Evolutionary conservation across 1,140 invertebrate species (phyloP).

Genomic region (Penaeus japonicus): DNA sequence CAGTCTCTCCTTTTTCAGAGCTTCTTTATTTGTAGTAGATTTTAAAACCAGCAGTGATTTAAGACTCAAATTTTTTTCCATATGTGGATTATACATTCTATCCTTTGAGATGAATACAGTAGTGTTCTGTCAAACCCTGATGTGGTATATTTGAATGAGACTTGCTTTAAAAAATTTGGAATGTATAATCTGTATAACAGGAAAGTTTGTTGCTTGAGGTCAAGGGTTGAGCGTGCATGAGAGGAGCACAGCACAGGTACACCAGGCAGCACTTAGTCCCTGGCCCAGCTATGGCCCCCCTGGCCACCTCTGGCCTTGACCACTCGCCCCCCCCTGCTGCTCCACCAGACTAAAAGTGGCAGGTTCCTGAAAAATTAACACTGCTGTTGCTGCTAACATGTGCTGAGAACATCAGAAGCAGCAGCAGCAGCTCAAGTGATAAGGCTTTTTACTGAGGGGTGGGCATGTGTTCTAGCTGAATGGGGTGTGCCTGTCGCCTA

Average conservation of each 20-base stretch:
- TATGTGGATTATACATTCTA: background rate
- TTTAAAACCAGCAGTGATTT: slow-evolving; percentile 20
- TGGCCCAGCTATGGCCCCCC: slow-evolving; percentile 2
- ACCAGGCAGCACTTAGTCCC: slow-evolving; percentile 13
- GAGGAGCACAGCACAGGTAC: slow-evolving; percentile 30
- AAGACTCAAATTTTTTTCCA: background rate
- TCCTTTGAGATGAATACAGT: no score
- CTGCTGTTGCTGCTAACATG: slow-evolving; percentile 3
- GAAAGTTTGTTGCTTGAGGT: slow-evolving; percentile 24
- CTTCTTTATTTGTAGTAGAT: slow-evolving; percentile 22
- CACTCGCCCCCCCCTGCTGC: slow-evolving; percentile 22
- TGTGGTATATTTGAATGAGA: no score
- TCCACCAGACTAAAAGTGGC: slow-evolving; percentile 9
- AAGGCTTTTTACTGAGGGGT: slow-evolving; percentile 22
- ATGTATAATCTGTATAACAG: background rate
- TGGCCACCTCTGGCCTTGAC: slow-evolving; percentile 16
- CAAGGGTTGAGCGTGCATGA: slow-evolving; percentile 28
- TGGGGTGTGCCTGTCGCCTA: slow-evolving; percentile 76
- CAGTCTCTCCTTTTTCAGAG: slow-evolving; percentile 25
- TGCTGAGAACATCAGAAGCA: background rate
- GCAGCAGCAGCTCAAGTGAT: background rate
- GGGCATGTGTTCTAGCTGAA: slow-evolving; percentile 73
- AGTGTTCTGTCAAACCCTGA: no score
- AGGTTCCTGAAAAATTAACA: background rate
- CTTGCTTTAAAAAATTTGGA: no score